phyloP scores from a whole-genome alignment of 2,797 vertebrate genomes.

The Catamblyrhynchus diadema region DNA sequence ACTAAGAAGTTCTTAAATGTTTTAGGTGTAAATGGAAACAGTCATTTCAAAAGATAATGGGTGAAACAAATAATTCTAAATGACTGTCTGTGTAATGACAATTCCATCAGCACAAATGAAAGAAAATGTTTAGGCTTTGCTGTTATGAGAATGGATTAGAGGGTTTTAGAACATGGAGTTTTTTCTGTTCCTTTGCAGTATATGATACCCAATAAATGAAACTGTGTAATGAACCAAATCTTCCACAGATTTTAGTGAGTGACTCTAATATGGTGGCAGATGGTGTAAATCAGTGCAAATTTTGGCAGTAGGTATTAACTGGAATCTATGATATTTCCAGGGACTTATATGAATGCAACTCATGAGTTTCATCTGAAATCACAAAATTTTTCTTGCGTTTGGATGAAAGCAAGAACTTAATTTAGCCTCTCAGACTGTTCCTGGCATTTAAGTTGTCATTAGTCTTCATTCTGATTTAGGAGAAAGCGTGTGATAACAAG shows the following conservation, averaged over 20 bases:
- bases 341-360: background rate
- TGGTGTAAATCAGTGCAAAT: slow-evolving; percentile 52
- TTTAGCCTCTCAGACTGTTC: background rate
- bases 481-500: background rate
- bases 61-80: background rate
- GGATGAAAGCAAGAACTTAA: background rate
- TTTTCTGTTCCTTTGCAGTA: background rate
- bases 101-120: background rate
- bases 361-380: background rate
- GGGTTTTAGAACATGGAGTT: background rate
- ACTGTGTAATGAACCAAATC: slow-evolving; percentile 8
- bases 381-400: background rate
- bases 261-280: slow-evolving; percentile 10
- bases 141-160: background rate
- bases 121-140: background rate
- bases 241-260: slow-evolving; percentile 24
- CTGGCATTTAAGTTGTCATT: background rate
- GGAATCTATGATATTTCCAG: background rate
- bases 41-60: background rate
- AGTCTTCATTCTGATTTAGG: background rate
- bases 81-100: background rate
- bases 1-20: background rate
- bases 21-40: background rate
- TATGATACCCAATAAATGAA: background rate
- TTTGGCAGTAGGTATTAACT: background rate